Evolutionary conservation across 2,797 vertebrate species (phyloP).

Genomic region (Echiichthys vipera): DNA sequence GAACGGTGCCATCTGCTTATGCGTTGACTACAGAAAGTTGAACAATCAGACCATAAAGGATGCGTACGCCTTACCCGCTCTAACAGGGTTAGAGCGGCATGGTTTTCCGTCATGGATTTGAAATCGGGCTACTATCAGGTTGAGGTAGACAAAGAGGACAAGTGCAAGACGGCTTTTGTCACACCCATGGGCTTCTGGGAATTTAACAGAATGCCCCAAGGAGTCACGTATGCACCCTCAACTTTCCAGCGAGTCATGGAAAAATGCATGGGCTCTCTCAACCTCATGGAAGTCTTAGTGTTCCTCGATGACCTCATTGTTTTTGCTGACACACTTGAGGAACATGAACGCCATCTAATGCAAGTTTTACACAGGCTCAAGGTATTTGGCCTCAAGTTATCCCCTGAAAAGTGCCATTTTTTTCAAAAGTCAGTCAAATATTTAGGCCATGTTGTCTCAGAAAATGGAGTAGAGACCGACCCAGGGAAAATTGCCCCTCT

Average conservation of each 20-base stretch:
- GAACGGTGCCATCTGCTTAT: constrained; percentile 1
- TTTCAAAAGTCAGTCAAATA: constrained; percentile 11
- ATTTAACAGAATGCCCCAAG: constrained; percentile 10
- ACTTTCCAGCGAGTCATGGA: constrained; percentile 12
- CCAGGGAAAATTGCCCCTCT: constrained; percentile 1
- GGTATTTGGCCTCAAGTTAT: constrained; percentile 5
- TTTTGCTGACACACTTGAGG: neutral
- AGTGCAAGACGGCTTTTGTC: constrained; percentile 1
- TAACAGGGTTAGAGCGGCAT: constrained; percentile 11
- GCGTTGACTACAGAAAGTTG: constrained; percentile 18
- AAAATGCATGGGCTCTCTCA: constrained; percentile 3
- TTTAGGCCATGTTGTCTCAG: constrained; percentile 8
- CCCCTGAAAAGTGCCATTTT: constrained; percentile 16
- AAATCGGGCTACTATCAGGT: constrained; percentile 14
- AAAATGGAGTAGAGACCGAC: constrained; percentile 8
- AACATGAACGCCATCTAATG: neutral
- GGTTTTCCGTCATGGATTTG: constrained; percentile 25
- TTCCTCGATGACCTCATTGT: constrained; percentile 11
- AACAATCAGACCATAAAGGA: constrained; percentile 27
- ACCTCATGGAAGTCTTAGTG: neutral
- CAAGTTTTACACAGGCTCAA: neutral
- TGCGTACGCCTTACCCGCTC: neutral
- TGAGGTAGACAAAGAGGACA: neutral
- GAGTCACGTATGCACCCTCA: neutral
- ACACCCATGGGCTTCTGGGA: neutral